These are phyloP conservation scores for Lottia gigantea DNA, from an alignment of 2,888 invertebrate genomes.

Conservation along the genomic window DNA sequence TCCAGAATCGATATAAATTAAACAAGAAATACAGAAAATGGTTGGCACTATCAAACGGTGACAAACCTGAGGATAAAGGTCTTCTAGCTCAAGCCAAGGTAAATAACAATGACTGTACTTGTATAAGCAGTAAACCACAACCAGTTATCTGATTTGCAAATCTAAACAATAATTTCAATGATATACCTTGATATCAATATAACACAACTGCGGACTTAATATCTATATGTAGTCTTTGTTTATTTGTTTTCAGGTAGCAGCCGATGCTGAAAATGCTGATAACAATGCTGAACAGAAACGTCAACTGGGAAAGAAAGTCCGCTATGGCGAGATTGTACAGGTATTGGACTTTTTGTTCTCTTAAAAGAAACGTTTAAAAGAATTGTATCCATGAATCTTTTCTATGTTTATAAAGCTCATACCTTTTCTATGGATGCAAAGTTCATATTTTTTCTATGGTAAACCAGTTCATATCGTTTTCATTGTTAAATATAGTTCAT, in stretches of 20 bases:
- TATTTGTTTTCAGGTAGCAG: conserved; percentile 46
- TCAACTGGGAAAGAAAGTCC: conserved; percentile 66
- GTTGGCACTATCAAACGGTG: conserved; percentile 34
- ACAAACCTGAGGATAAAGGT: conserved; percentile 41
- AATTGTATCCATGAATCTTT: no score
- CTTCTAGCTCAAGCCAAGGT: conserved; percentile 49
- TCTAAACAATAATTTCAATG: no score
- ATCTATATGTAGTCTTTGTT: neutral
- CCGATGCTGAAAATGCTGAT: conserved; percentile 67
- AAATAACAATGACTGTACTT: conserved; percentile 11
- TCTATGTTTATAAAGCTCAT: no score
- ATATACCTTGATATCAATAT: no score
- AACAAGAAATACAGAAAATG: conserved; percentile 63
- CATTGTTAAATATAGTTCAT: no score
- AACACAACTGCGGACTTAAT: no score
- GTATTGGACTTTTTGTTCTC: conserved; percentile 34
- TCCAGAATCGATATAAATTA: conserved; percentile 68
- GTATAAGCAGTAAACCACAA: neutral
- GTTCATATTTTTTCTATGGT: no score
- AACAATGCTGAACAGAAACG: conserved; percentile 67
- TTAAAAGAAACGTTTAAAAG: no score
- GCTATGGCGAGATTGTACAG: conserved; percentile 69
- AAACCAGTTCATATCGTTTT: no score
- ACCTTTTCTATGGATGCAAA: neutral
- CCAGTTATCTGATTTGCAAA: no score